Base-by-base conservation (phyloP, 1,140 invertebrate genomes). In the Chironomus striatipennis region DNA sequence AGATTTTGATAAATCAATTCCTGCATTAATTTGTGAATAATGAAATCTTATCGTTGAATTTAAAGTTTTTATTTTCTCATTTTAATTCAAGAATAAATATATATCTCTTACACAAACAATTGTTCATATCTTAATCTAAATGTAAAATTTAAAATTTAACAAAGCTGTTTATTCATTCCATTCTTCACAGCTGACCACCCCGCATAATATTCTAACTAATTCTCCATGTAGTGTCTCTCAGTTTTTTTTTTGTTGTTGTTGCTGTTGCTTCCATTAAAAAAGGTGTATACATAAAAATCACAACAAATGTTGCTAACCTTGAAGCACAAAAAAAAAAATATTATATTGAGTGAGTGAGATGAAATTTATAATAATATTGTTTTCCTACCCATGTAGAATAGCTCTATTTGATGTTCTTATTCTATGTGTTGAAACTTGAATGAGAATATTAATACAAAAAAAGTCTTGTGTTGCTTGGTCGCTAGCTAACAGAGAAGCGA, bases 231-330 rank as follows among this genome's bases (percentile, higher is more conserved):
- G 47, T n/a, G 12, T 12, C 47, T 12, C n/a, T 57, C 47, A n/a
- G 3, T 15, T 57, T 57, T n/a, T 57, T 57, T 12, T 0, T 57
- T 57, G 47, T 57, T 57, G 47, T 57, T 57, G 47, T 15, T 12
- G 12, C 15, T 57, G 12, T 15, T 57, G n/a, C 12, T 57, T 34
- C 24, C 24, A 34, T 34, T 34, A 34, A 34, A 34, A 57, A 57
- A 57, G 47, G 47, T 57, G 47, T 57, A 57, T 57, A 57, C 47
- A 57, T n/a, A 57, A 57, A 57, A 57, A 57, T n/a, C n/a, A 57
- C 47, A 57, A 57, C 47, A 57, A 57, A 57, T 57, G 47, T 57
- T 57, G 47, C 47, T 57, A 57, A 57, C 47, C 47, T 57, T 57
- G 47, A 57, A 57, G 47, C 47, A 15, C 47, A 57, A 12, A 57